These are phyloP conservation scores for Epistrophe eligans DNA, from an alignment of 2,888 invertebrate species.

Conservation along the genomic window DNA sequence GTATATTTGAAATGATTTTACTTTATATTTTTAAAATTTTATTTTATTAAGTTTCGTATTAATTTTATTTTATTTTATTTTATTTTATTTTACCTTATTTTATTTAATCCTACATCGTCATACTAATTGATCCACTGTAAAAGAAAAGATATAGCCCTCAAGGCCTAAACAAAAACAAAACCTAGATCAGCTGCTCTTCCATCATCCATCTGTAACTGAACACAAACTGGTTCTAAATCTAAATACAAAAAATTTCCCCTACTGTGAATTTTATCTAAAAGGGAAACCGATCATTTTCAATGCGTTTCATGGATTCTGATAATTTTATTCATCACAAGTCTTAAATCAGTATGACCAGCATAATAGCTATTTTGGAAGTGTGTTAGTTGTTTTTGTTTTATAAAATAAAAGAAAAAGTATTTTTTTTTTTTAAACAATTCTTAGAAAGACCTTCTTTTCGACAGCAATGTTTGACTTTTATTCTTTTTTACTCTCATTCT, in stretches of 20 bases:
- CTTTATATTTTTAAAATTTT: no score
- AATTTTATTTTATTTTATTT: no score
- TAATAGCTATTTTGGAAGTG: neutral
- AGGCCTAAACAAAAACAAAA: conserved; percentile 56
- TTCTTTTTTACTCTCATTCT: no score
- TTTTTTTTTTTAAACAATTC: no score
- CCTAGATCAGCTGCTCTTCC: conserved; percentile 68
- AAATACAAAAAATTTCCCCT: conserved; percentile 9
- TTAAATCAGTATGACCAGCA: conserved; percentile 2
- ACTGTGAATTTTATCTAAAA: conserved; percentile 34
- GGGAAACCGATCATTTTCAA: conserved; percentile 37
- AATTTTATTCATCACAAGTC: conserved; percentile 17
- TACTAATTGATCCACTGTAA: conserved; percentile 2
- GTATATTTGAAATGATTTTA: no score
- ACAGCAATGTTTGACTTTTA: no score
- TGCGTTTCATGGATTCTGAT: conserved; percentile 36
- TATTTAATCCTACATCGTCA: neutral
- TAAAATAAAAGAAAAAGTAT: no score
- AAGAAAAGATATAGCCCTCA: conserved; percentile 24
- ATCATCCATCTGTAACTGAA: conserved; percentile 3
- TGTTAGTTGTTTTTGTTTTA: no score
- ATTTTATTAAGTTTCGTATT: no score
- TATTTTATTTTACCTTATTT: neutral
- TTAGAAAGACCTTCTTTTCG: no score
- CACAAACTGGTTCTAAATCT: conserved; percentile 40